These are phyloP conservation scores for Lates calcarifer DNA, from an alignment of 2,113 vertebrate species.

Conservation along the genomic window DNA sequence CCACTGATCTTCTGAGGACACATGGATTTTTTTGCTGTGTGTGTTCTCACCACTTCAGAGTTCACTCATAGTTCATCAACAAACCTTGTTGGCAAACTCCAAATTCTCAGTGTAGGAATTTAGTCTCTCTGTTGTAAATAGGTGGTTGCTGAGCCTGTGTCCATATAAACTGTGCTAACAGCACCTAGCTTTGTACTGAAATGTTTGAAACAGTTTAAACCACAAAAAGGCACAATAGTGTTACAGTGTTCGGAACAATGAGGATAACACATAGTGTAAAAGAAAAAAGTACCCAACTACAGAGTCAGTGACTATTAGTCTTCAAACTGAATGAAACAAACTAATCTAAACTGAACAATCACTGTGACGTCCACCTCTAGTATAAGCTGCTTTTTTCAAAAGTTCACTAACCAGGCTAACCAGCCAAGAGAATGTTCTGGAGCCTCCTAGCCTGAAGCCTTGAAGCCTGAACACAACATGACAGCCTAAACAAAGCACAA, in stretches of 20 bases:
- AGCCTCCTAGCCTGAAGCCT: constrained; percentile 40
- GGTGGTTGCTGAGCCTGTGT: no score
- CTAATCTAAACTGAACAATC: background rate
- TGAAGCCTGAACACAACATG: constrained; percentile 37
- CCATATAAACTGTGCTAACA: background rate
- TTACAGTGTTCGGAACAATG: no score
- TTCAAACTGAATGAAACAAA: background rate
- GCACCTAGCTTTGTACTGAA: no score
- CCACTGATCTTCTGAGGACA: background rate
- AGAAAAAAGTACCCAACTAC: no score
- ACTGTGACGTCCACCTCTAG: constrained; percentile 10
- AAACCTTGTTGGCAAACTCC: no score
- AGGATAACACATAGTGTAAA: no score
- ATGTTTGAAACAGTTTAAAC: no score
- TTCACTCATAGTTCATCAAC: background rate
- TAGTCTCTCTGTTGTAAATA: no score
- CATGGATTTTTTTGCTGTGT: background rate
- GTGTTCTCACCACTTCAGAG: background rate
- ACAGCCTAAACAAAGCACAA: constrained; percentile 65
- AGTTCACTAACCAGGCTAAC: constrained; percentile 31
- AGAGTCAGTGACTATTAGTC: no score
- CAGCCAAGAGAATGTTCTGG: background rate
- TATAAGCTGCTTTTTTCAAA: constrained; percentile 5
- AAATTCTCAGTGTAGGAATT: no score
- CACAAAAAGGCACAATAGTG: no score